Conservation (phyloP, 2,113 vertebrate genomes). For the Ictalurus furcatus region DNA sequence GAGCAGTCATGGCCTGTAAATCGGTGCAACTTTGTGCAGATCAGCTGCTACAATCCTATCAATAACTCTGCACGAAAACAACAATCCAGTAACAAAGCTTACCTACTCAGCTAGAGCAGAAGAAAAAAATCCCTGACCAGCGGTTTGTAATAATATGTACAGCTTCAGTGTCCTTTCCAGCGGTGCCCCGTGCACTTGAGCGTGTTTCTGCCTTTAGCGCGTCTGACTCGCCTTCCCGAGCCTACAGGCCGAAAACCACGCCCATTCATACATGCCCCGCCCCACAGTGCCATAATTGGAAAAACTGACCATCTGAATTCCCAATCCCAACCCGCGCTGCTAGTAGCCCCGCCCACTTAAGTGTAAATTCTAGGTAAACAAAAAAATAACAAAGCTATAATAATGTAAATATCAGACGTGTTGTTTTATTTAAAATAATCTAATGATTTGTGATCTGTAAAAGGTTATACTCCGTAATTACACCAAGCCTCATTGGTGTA, state of each 20-base stretch:
- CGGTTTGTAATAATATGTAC: not conserved
- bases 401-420: not conserved
- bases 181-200: not conserved
- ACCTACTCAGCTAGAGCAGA: conserved; percentile 24
- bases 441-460: not conserved
- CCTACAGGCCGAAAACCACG: conserved; percentile 33
- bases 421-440: not conserved
- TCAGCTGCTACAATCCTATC: not conserved
- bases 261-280: not conserved
- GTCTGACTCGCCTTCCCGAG: conserved; percentile 33
- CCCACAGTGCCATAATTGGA: not conserved
- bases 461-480: not conserved
- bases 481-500: not conserved
- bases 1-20: not conserved
- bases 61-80: not conserved
- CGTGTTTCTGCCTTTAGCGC: conserved; percentile 7
- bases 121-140: conserved; percentile 17
- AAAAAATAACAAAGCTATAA: not conserved
- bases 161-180: not conserved
- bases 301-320: conserved; percentile 6
- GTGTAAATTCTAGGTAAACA: not conserved
- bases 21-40: not conserved
- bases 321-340: not conserved
- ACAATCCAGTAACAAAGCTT: not conserved
- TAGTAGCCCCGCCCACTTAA: not conserved